Percentiles rank a stretch among this genome's conserved stretches.
Conservation (phyloP, 2,113 vertebrate genomes). For the Philantomba maxwellii region DNA sequence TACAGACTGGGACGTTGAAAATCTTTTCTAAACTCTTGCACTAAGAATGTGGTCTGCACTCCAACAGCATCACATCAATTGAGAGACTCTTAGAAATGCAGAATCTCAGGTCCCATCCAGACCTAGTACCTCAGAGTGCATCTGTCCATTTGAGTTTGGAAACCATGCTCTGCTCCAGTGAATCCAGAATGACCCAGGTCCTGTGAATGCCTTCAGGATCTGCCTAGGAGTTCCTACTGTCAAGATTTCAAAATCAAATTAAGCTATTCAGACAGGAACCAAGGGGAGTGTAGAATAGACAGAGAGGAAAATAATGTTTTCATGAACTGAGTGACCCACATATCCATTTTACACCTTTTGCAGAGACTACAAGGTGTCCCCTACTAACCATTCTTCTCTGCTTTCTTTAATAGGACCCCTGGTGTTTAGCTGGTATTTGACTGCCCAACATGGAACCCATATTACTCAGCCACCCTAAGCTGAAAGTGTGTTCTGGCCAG, state of each 20-base stretch:
- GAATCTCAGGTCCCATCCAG: background rate
- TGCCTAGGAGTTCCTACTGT: background rate
- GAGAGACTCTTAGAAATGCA: background rate
- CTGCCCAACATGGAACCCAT: background rate
- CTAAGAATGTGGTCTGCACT: background rate
- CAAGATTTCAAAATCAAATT: conserved; percentile 2
- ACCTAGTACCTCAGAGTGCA: background rate
- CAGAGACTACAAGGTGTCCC: background rate
- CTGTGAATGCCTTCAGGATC: background rate
- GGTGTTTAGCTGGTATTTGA: background rate
- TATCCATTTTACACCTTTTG: background rate
- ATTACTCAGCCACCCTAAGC: background rate
- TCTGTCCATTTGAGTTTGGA: background rate
- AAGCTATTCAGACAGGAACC: background rate
- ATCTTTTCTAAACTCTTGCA: background rate
- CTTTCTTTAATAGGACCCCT: background rate
- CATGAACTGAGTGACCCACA: background rate
- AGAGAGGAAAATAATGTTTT: background rate
- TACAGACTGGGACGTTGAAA: background rate
- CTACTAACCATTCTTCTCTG: background rate
- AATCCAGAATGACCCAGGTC: background rate
- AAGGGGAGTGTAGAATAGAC: fast-evolving
- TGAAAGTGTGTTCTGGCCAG: background rate
- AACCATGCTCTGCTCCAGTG: background rate
- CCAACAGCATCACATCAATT: too few species aligned